Evolutionary conservation across 1,140 invertebrate genomes (phyloP), one percentile per base, ranked within the genome.

Genomic region (Aradophagus sp.): DNA sequence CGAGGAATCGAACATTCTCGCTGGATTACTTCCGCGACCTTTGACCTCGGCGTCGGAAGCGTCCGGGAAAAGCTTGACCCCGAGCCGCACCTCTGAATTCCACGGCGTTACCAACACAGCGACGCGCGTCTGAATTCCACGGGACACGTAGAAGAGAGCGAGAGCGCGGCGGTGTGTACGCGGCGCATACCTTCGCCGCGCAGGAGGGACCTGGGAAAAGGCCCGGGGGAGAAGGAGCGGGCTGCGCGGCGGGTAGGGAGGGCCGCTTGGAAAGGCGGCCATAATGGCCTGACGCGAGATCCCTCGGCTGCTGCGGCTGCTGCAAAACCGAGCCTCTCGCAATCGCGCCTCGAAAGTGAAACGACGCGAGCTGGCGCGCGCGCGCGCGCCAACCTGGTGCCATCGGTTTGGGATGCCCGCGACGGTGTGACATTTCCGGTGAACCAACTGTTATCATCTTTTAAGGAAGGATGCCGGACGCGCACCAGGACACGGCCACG

Each of bases 401-500:
- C n/a, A n/a, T n/a, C n/a, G n/a, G n/a, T n/a, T n/a, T n/a, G n/a
- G n/a, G n/a, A n/a, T n/a, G n/a, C n/a, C n/a, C n/a, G n/a, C n/a
- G n/a, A n/a, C n/a, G n/a, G n/a, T n/a, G n/a, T n/a, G n/a, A n/a
- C n/a, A n/a, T n/a, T n/a, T n/a, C n/a, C n/a, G n/a, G n/a, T n/a
- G n/a, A n/a, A n/a, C n/a, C n/a, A n/a, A n/a, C n/a, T n/a, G n/a
- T n/a, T n/a, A n/a, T n/a, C n/a, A n/a, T n/a, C n/a, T n/a, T n/a
- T n/a, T n/a, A n/a, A 42, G 5, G 42, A 26, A 77, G 74, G 31
- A 86, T 85, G 83, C 81, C 80, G 65, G 83, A 83, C 36, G 78
- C 82, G 6, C 80, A 79, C 68, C 83, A 84, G 11, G 84, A 86
- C 1, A 53, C 76, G 23, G 81, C 95, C 52, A 97, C 95, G 62